These are phyloP conservation scores for Procambarus clarkii DNA, from an alignment of 1,140 invertebrate species.

Conservation along the genomic window DNA sequence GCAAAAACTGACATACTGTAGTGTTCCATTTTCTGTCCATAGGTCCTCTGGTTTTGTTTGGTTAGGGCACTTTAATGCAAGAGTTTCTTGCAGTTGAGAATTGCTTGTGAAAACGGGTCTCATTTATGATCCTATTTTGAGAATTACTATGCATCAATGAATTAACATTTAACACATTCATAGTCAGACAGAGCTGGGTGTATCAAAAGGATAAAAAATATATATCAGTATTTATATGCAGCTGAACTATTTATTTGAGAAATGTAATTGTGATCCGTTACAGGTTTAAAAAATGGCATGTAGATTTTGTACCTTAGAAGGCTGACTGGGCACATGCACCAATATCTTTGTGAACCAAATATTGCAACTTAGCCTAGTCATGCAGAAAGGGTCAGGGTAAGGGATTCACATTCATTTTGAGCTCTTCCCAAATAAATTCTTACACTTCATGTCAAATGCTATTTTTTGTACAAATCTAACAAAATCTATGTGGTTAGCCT, in stretches of 20 bases:
- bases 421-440: neutral
- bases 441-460: neutral
- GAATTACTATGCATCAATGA: too few species aligned
- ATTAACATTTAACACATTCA: too few species aligned
- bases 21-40: too few species aligned
- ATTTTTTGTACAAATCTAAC: slow-evolving; percentile 4
- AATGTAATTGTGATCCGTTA: slow-evolving; percentile 42
- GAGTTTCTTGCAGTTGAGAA: too few species aligned
- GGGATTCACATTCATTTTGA: neutral
- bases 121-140: too few species aligned
- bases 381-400: neutral
- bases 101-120: too few species aligned
- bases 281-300: slow-evolving; percentile 49
- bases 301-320: slow-evolving; percentile 49
- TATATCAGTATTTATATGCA: neutral
- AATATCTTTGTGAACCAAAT: slow-evolving; percentile 19
- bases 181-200: too few species aligned
- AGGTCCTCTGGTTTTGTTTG: too few species aligned
- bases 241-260: slow-evolving; percentile 52
- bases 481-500: neutral
- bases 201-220: neutral
- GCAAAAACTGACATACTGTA: too few species aligned
- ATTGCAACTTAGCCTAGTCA: neutral
- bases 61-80: too few species aligned
- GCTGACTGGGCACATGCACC: slow-evolving; percentile 49